These are phyloP conservation scores for Galaxias olidus DNA, from an alignment of 2,797 vertebrate species.

Conservation along the genomic window DNA sequence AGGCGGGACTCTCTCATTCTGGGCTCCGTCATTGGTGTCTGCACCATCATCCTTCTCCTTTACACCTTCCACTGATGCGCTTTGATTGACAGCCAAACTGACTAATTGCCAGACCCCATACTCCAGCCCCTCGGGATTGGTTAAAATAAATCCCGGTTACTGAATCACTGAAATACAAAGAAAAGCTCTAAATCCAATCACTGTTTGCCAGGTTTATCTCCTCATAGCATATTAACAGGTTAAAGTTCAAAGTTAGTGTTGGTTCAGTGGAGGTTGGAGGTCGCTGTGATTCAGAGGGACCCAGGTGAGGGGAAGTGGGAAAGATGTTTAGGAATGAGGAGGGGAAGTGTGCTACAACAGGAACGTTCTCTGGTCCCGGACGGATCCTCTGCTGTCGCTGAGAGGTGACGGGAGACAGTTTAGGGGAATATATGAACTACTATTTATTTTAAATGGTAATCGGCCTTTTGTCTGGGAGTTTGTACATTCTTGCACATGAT, in stretches of 20 bases:
- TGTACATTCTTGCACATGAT: slow-evolving; percentile 28
- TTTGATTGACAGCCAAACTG: neutral
- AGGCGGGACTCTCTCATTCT: slow-evolving; percentile 94
- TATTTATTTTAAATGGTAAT: slow-evolving; percentile 46
- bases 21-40: slow-evolving; percentile 87
- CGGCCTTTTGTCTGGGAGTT: slow-evolving; percentile 22
- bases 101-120: neutral
- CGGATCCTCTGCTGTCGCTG: too few species aligned
- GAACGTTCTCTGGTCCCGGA: too few species aligned
- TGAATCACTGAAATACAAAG: neutral
- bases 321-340: too few species aligned
- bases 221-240: too few species aligned
- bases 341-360: neutral
- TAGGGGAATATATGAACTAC: too few species aligned
- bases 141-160: neutral
- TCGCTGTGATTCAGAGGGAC: too few species aligned
- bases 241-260: too few species aligned
- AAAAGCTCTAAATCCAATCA: too few species aligned
- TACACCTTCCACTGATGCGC: slow-evolving; percentile 90
- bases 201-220: too few species aligned
- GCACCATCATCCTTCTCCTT: slow-evolving; percentile 91
- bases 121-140: neutral
- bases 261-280: too few species aligned
- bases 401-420: too few species aligned
- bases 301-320: too few species aligned